These are phyloP conservation scores for Thumatha senex DNA, from an alignment of 2,888 invertebrate species.

Conservation along the genomic window DNA sequence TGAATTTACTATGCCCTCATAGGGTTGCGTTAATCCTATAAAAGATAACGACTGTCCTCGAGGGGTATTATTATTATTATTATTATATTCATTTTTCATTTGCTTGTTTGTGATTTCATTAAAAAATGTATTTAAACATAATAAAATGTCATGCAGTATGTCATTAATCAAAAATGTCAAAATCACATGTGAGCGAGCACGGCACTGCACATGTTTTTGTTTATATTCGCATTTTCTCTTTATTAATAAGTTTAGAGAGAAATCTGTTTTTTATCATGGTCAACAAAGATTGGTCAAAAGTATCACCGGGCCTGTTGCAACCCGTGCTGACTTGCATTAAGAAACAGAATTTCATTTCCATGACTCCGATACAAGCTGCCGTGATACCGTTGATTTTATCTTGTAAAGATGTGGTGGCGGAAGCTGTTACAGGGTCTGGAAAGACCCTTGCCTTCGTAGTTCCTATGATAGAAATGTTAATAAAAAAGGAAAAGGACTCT, in stretches of 20 bases:
- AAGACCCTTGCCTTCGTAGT: slow-evolving; percentile 98
- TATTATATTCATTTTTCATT: too few species aligned
- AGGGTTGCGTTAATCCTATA: too few species aligned
- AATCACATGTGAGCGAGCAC: slow-evolving; percentile 19
- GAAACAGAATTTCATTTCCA: slow-evolving; percentile 76
- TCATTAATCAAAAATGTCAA: slow-evolving; percentile 23
- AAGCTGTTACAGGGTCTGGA: slow-evolving; percentile 99
- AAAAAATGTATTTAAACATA: too few species aligned
- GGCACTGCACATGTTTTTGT: neutral
- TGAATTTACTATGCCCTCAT: too few species aligned
- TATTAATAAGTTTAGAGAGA: neutral
- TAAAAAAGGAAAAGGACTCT: slow-evolving; percentile 83
- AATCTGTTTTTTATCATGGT: slow-evolving; percentile 53
- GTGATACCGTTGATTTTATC: slow-evolving; percentile 94
- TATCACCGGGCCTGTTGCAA: slow-evolving; percentile 70
- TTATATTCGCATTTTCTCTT: neutral
- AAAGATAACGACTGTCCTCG: too few species aligned
- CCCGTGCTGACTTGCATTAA: slow-evolving; percentile 79
- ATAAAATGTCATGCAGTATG: too few species aligned
- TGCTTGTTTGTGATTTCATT: too few species aligned
- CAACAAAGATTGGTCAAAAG: slow-evolving; percentile 69
- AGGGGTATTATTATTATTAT: too few species aligned
- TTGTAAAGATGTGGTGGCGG: slow-evolving; percentile 98
- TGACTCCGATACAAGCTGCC: slow-evolving; percentile 90
- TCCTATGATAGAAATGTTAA: slow-evolving; percentile 94